Evolutionary conservation across 2,113 vertebrate genomes (phyloP).

Genomic region (Cavia porcellus): DNA sequence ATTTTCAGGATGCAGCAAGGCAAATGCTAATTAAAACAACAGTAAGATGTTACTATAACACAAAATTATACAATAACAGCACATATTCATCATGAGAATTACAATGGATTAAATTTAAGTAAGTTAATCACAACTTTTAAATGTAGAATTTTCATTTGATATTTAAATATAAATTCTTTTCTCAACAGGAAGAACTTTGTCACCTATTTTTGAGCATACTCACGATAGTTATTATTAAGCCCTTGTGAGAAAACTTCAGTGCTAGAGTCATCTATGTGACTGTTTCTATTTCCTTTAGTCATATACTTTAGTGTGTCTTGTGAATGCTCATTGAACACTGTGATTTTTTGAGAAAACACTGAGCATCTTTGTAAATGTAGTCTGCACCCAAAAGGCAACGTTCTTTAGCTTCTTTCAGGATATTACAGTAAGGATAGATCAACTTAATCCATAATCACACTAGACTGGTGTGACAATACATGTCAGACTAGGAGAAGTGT

Average conservation of each 20-base stretch:
- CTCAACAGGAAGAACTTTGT: background rate
- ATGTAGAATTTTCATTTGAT: conserved; percentile 14
- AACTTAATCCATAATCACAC: background rate
- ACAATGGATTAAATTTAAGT: background rate
- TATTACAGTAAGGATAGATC: background rate
- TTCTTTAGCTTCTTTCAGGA: conserved; percentile 22
- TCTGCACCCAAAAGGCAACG: background rate
- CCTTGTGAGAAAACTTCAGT: background rate
- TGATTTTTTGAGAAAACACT: background rate
- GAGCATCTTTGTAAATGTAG: background rate
- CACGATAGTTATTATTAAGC: conserved; percentile 6
- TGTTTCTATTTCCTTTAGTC: background rate
- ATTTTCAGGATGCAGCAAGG: background rate
- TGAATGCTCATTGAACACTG: background rate
- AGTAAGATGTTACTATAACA: background rate
- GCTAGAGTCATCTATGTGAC: background rate
- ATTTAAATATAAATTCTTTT: conserved; percentile 15
- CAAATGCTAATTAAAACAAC: background rate
- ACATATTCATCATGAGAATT: background rate
- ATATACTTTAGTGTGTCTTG: background rate
- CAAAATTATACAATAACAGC: background rate
- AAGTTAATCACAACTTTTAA: background rate
- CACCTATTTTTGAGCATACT: background rate
- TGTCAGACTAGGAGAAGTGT: background rate
- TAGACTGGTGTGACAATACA: background rate